A percentile compares a stretch with the other conserved stretches of the same genome.
Evolutionary conservation across 2,888 invertebrate genomes (phyloP).

Genomic region (Cetonia aurata): DNA sequence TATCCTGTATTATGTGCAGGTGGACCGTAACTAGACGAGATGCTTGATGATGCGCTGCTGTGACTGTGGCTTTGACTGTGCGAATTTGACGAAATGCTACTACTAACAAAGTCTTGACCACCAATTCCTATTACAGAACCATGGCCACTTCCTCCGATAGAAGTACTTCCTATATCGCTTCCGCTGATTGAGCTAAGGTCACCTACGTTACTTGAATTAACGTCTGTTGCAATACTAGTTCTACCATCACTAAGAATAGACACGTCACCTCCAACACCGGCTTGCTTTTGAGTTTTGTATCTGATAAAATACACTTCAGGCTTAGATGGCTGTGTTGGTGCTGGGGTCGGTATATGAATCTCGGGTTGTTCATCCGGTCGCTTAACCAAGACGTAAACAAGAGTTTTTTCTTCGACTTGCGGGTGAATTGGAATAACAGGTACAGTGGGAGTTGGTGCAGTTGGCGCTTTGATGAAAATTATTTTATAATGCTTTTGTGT

Average conservation of each 20-base stretch:
- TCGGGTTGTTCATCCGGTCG: conserved; percentile 66
- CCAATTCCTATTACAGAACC: conserved; percentile 27
- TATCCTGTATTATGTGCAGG: conserved; percentile 65
- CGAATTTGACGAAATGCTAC: conserved; percentile 47
- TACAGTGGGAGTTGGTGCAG: conserved; percentile 81
- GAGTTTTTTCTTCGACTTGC: conserved; percentile 88
- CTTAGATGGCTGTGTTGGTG: conserved; percentile 86
- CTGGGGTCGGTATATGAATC: conserved; percentile 78
- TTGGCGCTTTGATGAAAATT: conserved; percentile 91
- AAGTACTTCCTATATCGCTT: conserved; percentile 15
- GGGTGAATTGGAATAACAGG: conserved; percentile 82
- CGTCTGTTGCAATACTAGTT: conserved; percentile 57
- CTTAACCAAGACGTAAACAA: conserved; percentile 89
- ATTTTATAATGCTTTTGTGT: conserved; percentile 91
- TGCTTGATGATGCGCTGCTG: conserved; percentile 63
- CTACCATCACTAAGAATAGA: conserved; percentile 57
- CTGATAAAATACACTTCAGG: conserved; percentile 91
- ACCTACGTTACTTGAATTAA: conserved; percentile 53
- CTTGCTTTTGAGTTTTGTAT: conserved; percentile 78
- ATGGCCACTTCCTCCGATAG: conserved; percentile 24
- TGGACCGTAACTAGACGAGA: conserved; percentile 62
- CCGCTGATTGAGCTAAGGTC: background rate
- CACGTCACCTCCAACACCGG: conserved; percentile 56
- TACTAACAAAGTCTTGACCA: conserved; percentile 40
- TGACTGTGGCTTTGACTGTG: conserved; percentile 49